Evolutionary conservation across 2,888 invertebrate genomes (phyloP).

Genomic region (Lobophora halterata): DNA sequence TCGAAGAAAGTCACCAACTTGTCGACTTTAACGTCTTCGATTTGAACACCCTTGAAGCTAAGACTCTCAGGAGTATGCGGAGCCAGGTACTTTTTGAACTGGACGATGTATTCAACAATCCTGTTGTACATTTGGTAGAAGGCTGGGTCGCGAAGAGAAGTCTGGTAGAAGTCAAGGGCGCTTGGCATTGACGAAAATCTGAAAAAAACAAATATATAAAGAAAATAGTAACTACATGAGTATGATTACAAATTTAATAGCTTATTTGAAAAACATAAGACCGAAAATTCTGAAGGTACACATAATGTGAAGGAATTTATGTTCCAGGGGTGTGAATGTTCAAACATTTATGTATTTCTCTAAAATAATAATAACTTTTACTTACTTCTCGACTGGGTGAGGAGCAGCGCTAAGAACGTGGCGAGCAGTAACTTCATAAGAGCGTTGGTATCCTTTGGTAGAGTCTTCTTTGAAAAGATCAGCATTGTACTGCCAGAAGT

Average conservation of each 20-base stretch:
- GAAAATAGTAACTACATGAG: no score
- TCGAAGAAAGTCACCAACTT: constrained; percentile 85
- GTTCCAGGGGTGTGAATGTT: no score
- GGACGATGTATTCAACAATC: constrained; percentile 78
- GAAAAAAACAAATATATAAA: constrained; percentile 35
- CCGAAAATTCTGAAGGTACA: no score
- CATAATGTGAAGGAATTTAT: no score
- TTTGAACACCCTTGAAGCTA: constrained; percentile 80
- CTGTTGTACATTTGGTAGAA: constrained; percentile 85
- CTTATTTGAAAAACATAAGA: no score
- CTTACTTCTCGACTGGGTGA: constrained; percentile 48
- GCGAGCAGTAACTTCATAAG: constrained; percentile 81
- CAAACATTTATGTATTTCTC: no score
- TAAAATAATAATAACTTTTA: constrained; percentile 12
- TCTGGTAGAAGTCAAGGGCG: constrained; percentile 82
- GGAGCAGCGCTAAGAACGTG: constrained; percentile 59
- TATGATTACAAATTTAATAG: no score
- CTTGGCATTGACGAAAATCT: constrained; percentile 76
- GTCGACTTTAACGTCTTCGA: constrained; percentile 82
- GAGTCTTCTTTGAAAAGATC: constrained; percentile 62
- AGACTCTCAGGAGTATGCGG: constrained; percentile 82
- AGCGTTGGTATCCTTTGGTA: constrained; percentile 64
- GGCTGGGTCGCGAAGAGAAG: constrained; percentile 85
- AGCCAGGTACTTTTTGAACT: constrained; percentile 80
- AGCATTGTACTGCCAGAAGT: constrained; percentile 79